Evolutionary conservation across 2,797 vertebrate genomes (phyloP), one percentile per base, ranked within the genome.

Genomic region (Lepidocolaptes lacrymiger): DNA sequence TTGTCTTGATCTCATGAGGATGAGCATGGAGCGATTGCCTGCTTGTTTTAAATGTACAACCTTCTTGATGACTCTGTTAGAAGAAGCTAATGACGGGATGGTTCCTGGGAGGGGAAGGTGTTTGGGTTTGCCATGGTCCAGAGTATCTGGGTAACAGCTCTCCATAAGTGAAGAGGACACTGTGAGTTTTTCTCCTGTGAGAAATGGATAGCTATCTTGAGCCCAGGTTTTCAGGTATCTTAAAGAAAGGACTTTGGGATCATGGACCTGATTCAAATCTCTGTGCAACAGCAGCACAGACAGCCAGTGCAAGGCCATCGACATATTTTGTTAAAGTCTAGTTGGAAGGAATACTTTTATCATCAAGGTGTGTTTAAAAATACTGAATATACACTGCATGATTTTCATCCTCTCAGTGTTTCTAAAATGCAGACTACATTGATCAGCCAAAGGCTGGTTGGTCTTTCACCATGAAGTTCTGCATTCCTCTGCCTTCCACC

Each of bases 41-140:
- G 26, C 17, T 32, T 44, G 20, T 41, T 28, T 92, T 69, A 59
- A 77, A 48, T 0, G 0, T 27, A 2, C 0, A 0, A 20, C 34
- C 44, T 39, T n/a, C 48, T 37, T 41, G 10, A 7, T 52, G 66
- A 26, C 18, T 26, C n/a, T 55, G 14, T 34, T 44, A 16, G 28
- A 32, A 78, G 48, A 59, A 27, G 24, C 1, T 4, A 77, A 32
- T 28, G 49, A 32, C 49, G 44, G 77, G 69, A 58, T 8, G 0
- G 0, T 41, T 41, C 22, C 56, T 67, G 41, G 41, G 13, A 91
- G 30, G 0, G 0, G 43, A 62, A 74, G 32, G 46, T 52, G 21
- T n/a, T 78, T 51, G 61, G 20, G 8, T 74, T 80, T 93, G 12
- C 30, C 24, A 1, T 2, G 24, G 36, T 36, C 28, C 32, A 28